Conservation (phyloP, 1,140 invertebrate genomes). For the Monochamus saltuarius region DNA sequence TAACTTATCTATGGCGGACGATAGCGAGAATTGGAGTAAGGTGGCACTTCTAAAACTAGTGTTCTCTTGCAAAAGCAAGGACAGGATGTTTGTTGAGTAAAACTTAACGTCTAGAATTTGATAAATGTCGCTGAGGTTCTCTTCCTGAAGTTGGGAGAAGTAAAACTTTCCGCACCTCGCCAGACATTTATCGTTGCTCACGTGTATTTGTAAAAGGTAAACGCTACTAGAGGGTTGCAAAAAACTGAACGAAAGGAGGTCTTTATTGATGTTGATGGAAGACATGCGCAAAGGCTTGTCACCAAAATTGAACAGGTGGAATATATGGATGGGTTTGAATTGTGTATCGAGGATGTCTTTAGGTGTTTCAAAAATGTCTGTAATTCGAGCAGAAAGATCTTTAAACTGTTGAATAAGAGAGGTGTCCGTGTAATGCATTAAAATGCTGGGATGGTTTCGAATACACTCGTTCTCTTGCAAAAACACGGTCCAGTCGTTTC, state of each 20-base stretch:
- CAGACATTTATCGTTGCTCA: constrained; percentile 14
- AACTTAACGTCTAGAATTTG: constrained; percentile 71
- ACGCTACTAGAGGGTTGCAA: constrained; percentile 27
- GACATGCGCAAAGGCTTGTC: constrained; percentile 47
- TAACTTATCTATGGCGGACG: constrained; percentile 52
- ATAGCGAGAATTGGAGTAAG: constrained; percentile 68
- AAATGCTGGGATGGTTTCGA: constrained; percentile 67
- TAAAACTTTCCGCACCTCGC: constrained; percentile 34
- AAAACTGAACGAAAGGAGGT: constrained; percentile 46
- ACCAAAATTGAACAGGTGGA: constrained; percentile 53
- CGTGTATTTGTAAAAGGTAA: constrained; percentile 26
- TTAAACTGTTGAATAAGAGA: constrained; percentile 83
- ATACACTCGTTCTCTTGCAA: constrained; percentile 72
- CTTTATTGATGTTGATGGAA: constrained; percentile 44
- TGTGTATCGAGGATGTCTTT: constrained; percentile 58
- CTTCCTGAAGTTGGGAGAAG: constrained; percentile 30
- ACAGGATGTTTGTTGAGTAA: constrained; percentile 77
- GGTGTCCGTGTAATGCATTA: constrained; percentile 71
- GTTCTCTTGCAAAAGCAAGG: constrained; percentile 68
- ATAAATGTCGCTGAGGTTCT: constrained; percentile 42
- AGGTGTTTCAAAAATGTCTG: constrained; percentile 70
- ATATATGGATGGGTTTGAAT: constrained; percentile 57
- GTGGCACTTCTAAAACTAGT: constrained; percentile 56
- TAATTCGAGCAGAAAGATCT: constrained; percentile 67
- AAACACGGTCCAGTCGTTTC: constrained; percentile 79